Conservation (phyloP, 2,113 vertebrate species). For the Micromys minutus region DNA sequence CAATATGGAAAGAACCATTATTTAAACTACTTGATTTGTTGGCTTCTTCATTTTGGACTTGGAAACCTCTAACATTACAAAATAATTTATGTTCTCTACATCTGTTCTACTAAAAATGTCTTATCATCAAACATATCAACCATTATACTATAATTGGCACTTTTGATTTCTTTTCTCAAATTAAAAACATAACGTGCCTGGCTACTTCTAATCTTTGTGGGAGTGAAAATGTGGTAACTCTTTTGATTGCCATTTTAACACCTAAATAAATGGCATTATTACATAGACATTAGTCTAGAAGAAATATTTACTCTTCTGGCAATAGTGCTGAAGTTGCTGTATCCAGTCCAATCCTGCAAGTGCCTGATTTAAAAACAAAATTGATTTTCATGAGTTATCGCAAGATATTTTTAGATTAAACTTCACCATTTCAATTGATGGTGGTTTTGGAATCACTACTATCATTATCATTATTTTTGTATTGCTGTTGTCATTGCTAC, state of each 20-base stretch:
- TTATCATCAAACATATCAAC: background rate
- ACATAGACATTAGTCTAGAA: background rate
- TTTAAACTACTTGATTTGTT: background rate
- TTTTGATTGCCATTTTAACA: background rate
- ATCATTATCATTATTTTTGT: no score
- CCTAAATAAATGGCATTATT: background rate
- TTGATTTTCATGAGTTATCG: background rate
- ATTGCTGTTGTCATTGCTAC: no score
- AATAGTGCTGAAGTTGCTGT: background rate
- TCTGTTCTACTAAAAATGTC: background rate
- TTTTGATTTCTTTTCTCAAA: background rate
- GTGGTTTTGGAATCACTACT: background rate
- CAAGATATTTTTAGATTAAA: background rate
- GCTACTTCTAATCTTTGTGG: background rate
- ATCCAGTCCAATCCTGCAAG: background rate
- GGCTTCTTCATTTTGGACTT: background rate
- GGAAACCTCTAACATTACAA: background rate
- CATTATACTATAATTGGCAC: background rate
- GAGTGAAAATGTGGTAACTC: background rate
- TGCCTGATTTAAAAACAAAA: background rate
- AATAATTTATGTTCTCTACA: background rate
- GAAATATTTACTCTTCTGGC: background rate
- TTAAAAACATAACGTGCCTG: background rate
- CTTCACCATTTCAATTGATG: background rate
- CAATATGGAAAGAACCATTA: background rate